phyloP scores from a whole-genome alignment of 2,888 invertebrate genomes.

The Acleris cristana region DNA sequence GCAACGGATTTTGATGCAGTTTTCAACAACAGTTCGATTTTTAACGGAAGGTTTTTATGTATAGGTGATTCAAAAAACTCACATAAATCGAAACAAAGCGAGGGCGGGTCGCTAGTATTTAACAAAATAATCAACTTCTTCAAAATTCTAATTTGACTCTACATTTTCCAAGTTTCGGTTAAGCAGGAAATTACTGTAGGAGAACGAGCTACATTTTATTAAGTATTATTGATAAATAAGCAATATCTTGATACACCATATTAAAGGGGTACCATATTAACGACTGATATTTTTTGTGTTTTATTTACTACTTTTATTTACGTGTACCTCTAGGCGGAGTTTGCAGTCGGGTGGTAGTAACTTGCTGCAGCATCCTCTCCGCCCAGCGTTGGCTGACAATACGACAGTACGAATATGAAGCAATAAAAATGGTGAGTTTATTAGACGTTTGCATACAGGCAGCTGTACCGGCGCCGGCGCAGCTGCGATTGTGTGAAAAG shows the following conservation, averaged over 20 bases:
- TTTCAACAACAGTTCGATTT: no score
- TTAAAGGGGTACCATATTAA: not conserved
- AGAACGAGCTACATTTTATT: no score
- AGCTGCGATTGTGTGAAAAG: constrained; percentile 79
- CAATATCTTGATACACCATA: no score
- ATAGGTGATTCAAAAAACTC: no score
- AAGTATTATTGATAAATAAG: no score
- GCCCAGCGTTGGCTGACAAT: constrained; percentile 47
- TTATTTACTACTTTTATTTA: constrained; percentile 4
- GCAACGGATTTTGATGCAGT: no score
- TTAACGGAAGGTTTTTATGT: no score
- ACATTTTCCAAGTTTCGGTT: not conserved
- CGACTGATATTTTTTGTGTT: constrained; percentile 6
- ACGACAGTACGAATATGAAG: constrained; percentile 40
- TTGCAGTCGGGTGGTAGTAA: constrained; percentile 39
- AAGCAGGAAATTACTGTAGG: no score
- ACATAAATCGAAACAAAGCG: no score
- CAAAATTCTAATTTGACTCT: not conserved
- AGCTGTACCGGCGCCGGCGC: constrained; percentile 66
- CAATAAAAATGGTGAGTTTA: constrained; percentile 79
- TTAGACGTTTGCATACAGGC: constrained; percentile 81
- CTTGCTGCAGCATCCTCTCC: constrained; percentile 49
- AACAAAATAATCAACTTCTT: no score
- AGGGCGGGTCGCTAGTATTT: not conserved
- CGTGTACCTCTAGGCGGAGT: constrained; percentile 18